Conservation (phyloP, 2,888 invertebrate genomes). For the Mactromeris polynyma region DNA sequence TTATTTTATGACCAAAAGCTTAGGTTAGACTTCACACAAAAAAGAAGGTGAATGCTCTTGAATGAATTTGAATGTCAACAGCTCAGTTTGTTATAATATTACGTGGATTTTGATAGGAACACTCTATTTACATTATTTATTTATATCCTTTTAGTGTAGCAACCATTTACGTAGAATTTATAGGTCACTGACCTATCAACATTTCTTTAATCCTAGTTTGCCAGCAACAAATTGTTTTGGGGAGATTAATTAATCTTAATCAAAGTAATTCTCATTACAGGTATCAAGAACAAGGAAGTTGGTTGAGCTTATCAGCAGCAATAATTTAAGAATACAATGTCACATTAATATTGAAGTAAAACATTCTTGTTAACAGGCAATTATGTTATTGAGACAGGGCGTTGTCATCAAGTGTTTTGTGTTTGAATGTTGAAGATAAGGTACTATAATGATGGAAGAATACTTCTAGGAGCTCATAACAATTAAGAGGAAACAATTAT, state of each 20-base stretch:
- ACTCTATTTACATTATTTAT: neutral
- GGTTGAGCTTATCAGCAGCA: neutral
- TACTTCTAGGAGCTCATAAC: neutral
- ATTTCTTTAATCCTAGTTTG: neutral
- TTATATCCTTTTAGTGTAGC: neutral
- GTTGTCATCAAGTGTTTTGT: neutral
- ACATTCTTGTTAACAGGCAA: neutral
- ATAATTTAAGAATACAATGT: neutral
- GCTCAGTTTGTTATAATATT: neutral
- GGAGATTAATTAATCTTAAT: neutral
- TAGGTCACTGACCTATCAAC: neutral
- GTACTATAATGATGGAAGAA: neutral
- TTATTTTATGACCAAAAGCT: neutral
- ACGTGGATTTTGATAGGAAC: neutral
- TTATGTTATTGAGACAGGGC: neutral
- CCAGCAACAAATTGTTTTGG: neutral
- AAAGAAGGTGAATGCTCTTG: neutral
- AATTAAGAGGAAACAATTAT: slow-evolving; percentile 12
- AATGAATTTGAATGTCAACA: neutral
- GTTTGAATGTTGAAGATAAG: neutral
- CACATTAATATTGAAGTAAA: neutral
- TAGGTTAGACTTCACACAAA: neutral
- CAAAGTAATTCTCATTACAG: neutral
- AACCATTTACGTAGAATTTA: neutral
- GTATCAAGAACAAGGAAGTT: neutral